Evolutionary conservation across 2,113 vertebrate genomes (phyloP).

Genomic region (Cinclus mexicanus): DNA sequence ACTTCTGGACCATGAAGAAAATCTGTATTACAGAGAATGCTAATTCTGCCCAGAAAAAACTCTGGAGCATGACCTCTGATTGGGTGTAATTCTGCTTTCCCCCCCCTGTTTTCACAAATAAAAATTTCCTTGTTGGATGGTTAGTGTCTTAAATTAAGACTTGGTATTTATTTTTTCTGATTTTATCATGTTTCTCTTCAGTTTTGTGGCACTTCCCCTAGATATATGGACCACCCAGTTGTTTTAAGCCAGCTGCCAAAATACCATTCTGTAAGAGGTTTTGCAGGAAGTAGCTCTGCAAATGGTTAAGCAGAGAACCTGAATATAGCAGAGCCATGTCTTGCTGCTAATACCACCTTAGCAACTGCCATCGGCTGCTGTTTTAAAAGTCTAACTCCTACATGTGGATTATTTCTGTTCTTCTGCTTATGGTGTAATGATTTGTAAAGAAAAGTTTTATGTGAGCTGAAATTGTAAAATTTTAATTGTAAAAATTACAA

Average conservation of each 20-base stretch:
- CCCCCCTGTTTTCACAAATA: background rate
- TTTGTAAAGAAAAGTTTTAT: background rate
- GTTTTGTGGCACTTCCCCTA: background rate
- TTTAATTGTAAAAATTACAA: background rate
- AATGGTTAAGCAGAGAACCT: background rate
- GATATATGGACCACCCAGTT: slow-evolving; percentile 6
- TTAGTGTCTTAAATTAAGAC: background rate
- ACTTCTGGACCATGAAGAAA: background rate
- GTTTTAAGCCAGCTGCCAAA: slow-evolving; percentile 42
- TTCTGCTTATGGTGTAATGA: background rate
- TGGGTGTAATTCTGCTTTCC: background rate
- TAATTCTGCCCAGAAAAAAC: background rate
- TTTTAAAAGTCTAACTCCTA: background rate
- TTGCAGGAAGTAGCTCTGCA: background rate
- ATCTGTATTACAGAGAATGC: background rate
- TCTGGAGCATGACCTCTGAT: background rate
- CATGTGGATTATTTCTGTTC: background rate
- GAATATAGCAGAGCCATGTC: background rate
- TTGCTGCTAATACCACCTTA: background rate
- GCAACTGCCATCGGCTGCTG: background rate
- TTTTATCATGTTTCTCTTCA: background rate
- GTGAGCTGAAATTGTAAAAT: too few relatives aligned
- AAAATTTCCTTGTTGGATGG: background rate
- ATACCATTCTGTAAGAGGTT: background rate
- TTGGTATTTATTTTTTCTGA: background rate